Percentiles rank a stretch among this genome's conserved stretches.
These are phyloP conservation scores for Hepsetus odoe DNA, from an alignment of 2,113 vertebrate species.

Conservation along the genomic window DNA sequence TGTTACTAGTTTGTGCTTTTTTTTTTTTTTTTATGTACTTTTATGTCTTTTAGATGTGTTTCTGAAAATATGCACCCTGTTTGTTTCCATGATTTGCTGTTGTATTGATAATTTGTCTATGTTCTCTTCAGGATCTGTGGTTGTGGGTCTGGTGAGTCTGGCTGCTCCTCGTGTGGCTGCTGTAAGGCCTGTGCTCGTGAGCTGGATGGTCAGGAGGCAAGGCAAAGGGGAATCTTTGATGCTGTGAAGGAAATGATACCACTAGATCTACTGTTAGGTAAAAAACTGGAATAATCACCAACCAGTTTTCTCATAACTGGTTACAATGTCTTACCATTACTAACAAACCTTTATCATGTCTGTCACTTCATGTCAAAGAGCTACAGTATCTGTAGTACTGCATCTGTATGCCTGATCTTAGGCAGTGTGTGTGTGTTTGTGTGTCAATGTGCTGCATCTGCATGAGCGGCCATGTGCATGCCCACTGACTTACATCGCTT, in stretches of 20 bases:
- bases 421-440: constrained; percentile 10
- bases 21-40: neutral
- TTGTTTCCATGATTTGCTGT: constrained; percentile 3
- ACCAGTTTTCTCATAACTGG: neutral
- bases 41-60: constrained; percentile 3
- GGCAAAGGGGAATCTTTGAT: constrained; percentile 97
- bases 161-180: constrained; percentile 95
- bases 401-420: constrained; percentile 42
- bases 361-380: constrained; percentile 7
- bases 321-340: constrained; percentile 24
- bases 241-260: constrained; percentile 99
- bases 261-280: constrained; percentile 94
- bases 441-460: neutral
- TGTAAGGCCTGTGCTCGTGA: constrained; percentile 98
- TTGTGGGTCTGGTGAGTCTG: constrained; percentile 97
- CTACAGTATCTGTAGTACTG: constrained; percentile 36
- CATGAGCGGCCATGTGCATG: constrained; percentile 7
- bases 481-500: constrained; percentile 60
- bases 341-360: constrained; percentile 7
- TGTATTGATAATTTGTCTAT: constrained; percentile 4
- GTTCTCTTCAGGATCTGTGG: constrained; percentile 87
- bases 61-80: neutral
- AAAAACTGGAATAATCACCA: constrained; percentile 10
- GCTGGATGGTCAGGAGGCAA: constrained; percentile 94
- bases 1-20: neutral